Percentiles rank a stretch among this genome's conserved stretches.
Evolutionary conservation across 1,140 invertebrate species (phyloP).

Genomic region (Kradibia gibbosae): DNA sequence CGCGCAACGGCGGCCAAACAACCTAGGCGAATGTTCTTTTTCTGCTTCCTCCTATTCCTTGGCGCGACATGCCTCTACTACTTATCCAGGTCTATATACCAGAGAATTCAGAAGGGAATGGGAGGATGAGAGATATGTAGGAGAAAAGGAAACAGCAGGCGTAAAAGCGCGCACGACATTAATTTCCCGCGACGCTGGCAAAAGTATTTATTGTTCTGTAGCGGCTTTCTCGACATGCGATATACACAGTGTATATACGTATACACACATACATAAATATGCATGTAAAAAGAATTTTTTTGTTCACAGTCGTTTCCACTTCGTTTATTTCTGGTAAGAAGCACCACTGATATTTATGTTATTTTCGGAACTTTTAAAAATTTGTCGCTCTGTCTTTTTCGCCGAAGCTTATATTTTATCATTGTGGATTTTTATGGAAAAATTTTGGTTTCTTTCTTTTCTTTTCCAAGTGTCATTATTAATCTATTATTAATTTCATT

Average conservation of each 20-base stretch:
- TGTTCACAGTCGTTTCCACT: not conserved
- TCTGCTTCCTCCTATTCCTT: not conserved
- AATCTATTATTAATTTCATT: not conserved
- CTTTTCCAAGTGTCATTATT: not conserved
- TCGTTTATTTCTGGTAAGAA: slow-evolving; percentile 8
- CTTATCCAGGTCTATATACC: not conserved
- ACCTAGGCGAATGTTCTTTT: slow-evolving; percentile 1
- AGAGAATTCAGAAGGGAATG: not conserved
- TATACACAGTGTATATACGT: not conserved
- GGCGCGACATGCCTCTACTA: not conserved
- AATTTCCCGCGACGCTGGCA: slow-evolving; percentile 38
- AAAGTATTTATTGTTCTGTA: slow-evolving; percentile 42
- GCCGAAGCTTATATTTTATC: not conserved
- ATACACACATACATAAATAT: not conserved
- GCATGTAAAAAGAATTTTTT: too few relatives aligned
- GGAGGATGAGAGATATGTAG: not conserved
- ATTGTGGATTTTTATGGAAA: not conserved
- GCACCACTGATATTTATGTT: slow-evolving; percentile 3
- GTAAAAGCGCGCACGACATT: slow-evolving; percentile 31
- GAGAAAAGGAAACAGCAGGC: not conserved
- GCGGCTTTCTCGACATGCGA: slow-evolving; percentile 7
- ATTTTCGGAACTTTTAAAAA: slow-evolving; percentile 29
- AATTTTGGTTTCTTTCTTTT: not conserved
- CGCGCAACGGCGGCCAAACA: not conserved
- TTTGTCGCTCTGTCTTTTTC: not conserved